Conservation (phyloP, 2,797 vertebrate genomes). For the Okamejei kenojei region DNA sequence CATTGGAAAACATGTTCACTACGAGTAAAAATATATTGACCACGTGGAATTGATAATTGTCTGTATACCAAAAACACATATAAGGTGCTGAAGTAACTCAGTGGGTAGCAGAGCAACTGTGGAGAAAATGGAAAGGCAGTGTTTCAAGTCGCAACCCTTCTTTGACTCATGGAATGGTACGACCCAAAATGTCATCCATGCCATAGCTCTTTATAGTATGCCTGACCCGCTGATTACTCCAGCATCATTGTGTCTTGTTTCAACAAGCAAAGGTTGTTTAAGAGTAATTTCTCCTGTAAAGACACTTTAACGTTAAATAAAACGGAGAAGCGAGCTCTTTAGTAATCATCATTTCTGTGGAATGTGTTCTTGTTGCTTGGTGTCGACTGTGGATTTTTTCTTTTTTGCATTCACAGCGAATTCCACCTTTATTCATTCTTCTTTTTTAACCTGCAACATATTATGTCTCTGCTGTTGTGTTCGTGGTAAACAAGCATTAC, state of each 20-base stretch:
- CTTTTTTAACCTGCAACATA: constrained; percentile 71
- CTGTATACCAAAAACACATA: no score
- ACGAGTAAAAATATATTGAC: no score
- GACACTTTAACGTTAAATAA: constrained; percentile 78
- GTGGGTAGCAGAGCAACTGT: no score
- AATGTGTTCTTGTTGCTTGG: constrained; percentile 83
- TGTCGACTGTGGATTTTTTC: constrained; percentile 86
- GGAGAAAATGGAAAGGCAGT: no score
- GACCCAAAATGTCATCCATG: no score
- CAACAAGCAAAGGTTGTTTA: no score
- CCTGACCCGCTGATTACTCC: no score
- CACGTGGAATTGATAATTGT: no score
- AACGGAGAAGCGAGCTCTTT: constrained; percentile 79
- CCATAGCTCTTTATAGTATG: no score
- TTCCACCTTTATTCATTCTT: constrained; percentile 69
- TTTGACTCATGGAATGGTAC: no score
- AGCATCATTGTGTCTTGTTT: neutral
- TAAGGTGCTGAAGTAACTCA: no score
- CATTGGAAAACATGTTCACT: neutral
- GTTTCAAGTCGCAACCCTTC: no score
- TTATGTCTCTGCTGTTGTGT: neutral
- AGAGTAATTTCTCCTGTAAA: neutral
- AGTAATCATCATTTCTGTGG: constrained; percentile 82
- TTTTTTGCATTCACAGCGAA: constrained; percentile 90
- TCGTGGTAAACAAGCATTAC: constrained; percentile 31